These are phyloP conservation scores for Pollenia angustigena DNA, from an alignment of 2,888 invertebrate genomes.

Conservation along the genomic window DNA sequence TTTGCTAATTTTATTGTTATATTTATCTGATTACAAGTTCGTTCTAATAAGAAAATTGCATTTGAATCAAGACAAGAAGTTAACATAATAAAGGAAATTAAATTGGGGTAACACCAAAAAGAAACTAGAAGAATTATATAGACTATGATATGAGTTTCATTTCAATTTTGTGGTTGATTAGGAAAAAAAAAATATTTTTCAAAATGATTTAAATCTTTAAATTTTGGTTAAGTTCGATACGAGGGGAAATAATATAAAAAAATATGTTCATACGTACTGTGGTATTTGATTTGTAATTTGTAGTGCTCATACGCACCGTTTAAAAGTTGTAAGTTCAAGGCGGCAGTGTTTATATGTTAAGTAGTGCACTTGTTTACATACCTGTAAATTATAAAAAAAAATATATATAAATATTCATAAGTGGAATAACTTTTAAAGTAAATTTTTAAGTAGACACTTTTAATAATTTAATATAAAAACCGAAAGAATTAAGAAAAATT, in stretches of 20 bases:
- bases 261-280: not conserved
- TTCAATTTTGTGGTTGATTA: conserved; percentile 28
- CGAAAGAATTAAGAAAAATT: too few species aligned
- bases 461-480: too few species aligned
- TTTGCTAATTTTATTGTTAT: conserved; percentile 62
- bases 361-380: too few species aligned
- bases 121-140: not conserved
- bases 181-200: not conserved
- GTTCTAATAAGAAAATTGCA: conserved; percentile 42
- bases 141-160: not conserved
- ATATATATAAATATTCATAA: too few species aligned
- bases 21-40: conserved; percentile 68
- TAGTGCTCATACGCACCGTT: too few species aligned
- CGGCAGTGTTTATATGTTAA: too few species aligned
- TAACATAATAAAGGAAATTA: conserved; percentile 65
- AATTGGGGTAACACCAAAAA: conserved; percentile 43
- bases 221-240: not conserved
- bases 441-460: too few species aligned
- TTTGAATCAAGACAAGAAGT: conserved; percentile 21
- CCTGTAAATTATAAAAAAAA: too few species aligned
- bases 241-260: not conserved
- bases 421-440: too few species aligned
- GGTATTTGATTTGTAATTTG: not conserved
- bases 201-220: conserved; percentile 50
- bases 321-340: too few species aligned